Percentiles rank a stretch among this genome's conserved stretches.
These are phyloP conservation scores for Anguilla pacifica DNA, from an alignment of 2,797 vertebrate species.

Conservation along the genomic window DNA sequence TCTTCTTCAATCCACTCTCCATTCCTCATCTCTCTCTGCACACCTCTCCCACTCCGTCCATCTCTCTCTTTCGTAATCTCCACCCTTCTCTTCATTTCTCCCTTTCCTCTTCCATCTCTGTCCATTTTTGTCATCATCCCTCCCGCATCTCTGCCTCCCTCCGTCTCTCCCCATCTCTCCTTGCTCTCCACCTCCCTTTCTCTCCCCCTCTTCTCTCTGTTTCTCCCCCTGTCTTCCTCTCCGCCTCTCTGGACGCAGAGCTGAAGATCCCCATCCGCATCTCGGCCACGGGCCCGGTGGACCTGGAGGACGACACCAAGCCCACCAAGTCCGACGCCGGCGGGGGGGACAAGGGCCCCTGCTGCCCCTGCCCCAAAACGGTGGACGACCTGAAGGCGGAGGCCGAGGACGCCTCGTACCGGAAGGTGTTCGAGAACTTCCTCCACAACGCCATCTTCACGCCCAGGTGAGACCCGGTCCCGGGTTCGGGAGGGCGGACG, in stretches of 20 bases:
- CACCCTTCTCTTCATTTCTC: too few species aligned
- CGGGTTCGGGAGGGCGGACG: too few species aligned
- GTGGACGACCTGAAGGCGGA: slow-evolving; percentile 87
- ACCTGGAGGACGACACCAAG: slow-evolving; percentile 83
- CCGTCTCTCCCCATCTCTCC: not conserved
- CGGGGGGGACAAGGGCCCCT: slow-evolving; percentile 81
- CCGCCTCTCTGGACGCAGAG: slow-evolving; percentile 65
- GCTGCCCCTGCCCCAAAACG: slow-evolving; percentile 91
- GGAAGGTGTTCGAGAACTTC: slow-evolving; percentile 97
- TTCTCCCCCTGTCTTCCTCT: not conserved
- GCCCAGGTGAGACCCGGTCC: slow-evolving; percentile 75
- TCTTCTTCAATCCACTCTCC: too few species aligned
- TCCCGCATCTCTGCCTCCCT: not conserved
- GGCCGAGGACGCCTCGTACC: slow-evolving; percentile 88
- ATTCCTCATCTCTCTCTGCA: too few species aligned
- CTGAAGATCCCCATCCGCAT: slow-evolving; percentile 89
- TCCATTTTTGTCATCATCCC: too few species aligned
- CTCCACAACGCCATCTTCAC: slow-evolving; percentile 97
- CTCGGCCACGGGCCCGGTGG: slow-evolving; percentile 83
- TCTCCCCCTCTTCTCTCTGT: not conserved
- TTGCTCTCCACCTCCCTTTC: not conserved
- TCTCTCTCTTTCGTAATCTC: too few species aligned
- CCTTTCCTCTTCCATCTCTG: too few species aligned
- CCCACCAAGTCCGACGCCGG: slow-evolving; percentile 82
- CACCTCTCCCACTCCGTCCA: too few species aligned